Base-by-base conservation (phyloP, 2,888 invertebrate species). In the Tortrix viridana region DNA sequence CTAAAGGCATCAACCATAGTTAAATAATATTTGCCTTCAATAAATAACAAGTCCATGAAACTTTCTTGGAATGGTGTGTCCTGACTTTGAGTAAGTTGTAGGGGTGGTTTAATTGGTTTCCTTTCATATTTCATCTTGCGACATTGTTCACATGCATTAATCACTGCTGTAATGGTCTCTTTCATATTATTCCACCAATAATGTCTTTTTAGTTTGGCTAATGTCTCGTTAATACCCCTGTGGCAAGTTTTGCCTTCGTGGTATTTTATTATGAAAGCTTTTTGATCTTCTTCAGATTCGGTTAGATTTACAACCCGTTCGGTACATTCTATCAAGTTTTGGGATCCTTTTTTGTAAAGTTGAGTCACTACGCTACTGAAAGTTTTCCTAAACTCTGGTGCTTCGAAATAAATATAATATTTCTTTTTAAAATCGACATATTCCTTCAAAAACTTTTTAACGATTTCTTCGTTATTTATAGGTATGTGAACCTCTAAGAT, bases 131-230 rank as follows among this genome's bases (percentile, higher is more conserved):
- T 69, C 66, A 69, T 69, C 16, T 49, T 55, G 16, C 43, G 46
- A 20, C 69, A 66, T 5, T 18, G 0, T 32, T 67, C 65, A 18
- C 69, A 67, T 0, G 18, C 1, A 37, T 66, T 64, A 14, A 69
- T 66, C 0, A 66, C 20, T 0, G 59, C 57, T 2, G 67, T 9
- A 19, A 74, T 59, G 0, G 67, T 71, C 22, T 66, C 16, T 37
- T 71, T 59, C 66, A 74, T 63, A 22, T 73, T 72, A 7, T 32
- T 12, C 72, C 70, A 72, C 37, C 18, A 73, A 53, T 71, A 74
- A 14, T 23, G 44, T 41, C 69, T 46, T 61, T 59, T 71, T 5
- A 76, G 16, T 6, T 62, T 48, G 1, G 54, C 22, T 2, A 68
- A 0, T 0, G 72, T 74, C 66, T 75, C 70, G 3, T 60, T 70